A percentile compares a stretch with the other conserved stretches of the same genome.
Conservation (phyloP, 2,113 vertebrate genomes). For the Rhegmatorhina hoffmannsi region DNA sequence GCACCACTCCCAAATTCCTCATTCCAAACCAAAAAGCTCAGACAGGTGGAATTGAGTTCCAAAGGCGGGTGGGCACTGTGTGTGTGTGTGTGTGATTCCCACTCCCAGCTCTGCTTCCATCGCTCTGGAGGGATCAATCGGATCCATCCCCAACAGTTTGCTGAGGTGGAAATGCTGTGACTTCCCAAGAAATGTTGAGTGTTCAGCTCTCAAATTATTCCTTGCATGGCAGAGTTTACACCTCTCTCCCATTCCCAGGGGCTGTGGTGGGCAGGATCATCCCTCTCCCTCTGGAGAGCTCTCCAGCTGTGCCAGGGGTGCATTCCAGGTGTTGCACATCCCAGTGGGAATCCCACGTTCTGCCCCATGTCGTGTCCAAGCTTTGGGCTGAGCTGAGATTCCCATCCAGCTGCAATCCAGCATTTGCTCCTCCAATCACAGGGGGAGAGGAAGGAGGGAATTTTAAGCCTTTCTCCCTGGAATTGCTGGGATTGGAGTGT, state of each 20-base stretch:
- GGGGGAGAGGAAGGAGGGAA: not conserved
- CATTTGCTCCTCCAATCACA: not conserved
- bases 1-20: not conserved
- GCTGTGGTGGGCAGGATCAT: not conserved
- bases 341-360: not conserved
- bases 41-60: accelerated
- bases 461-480: not conserved
- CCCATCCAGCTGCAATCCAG: accelerated
- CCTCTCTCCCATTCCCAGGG: not conserved
- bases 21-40: accelerated
- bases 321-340: accelerated
- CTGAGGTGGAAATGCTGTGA: not conserved
- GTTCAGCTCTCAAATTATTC: not conserved
- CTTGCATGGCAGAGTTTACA: accelerated
- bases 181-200: not conserved
- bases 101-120: not conserved
- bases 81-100: too few species aligned
- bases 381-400: not conserved
- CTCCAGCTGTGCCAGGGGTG: not conserved
- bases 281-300: not conserved
- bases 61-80: accelerated
- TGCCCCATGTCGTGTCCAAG: not conserved
- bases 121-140: accelerated
- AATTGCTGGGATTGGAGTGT: not conserved
- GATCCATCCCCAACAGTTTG: not conserved